These are phyloP conservation scores for Drosophila arizonae DNA, from an alignment of 1,140 invertebrate genomes.

Conservation along the genomic window DNA sequence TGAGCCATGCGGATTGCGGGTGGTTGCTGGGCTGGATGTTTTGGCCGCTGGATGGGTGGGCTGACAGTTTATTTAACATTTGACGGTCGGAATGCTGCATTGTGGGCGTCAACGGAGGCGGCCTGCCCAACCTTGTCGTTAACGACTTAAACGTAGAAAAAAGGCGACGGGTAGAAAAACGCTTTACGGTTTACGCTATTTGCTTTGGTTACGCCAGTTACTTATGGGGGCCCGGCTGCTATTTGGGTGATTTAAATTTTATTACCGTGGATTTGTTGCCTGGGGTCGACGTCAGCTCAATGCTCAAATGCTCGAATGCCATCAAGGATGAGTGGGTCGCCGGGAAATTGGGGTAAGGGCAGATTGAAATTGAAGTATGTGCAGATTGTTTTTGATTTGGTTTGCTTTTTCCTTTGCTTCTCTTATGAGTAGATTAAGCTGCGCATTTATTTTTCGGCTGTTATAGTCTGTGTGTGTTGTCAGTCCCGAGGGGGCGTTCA, in stretches of 20 bases:
- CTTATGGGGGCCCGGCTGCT: conserved; percentile 27
- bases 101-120: conserved; percentile 43
- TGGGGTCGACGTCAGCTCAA: conserved; percentile 21
- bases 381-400: conserved; percentile 68
- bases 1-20: not conserved
- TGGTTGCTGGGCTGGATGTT: conserved; percentile 1
- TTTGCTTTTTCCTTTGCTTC: not conserved
- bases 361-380: conserved; percentile 72
- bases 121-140: conserved; percentile 48
- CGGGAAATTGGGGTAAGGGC: conserved; percentile 13
- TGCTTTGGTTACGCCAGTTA: conserved; percentile 38
- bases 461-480: conserved; percentile 45
- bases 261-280: conserved; percentile 62
- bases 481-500: conserved; percentile 46
- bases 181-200: conserved; percentile 43
- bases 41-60: not conserved
- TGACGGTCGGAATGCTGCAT: conserved; percentile 36
- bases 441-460: conserved; percentile 60
- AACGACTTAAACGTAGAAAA: conserved; percentile 55
- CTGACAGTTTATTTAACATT: conserved; percentile 50
- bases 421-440: conserved; percentile 60
- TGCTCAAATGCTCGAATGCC: not conserved
- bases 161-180: conserved; percentile 41
- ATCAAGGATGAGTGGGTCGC: not conserved
- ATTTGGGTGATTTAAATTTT: conserved; percentile 79